Conservation (phyloP, 2,797 vertebrate genomes). For the Rhinophrynus dorsalis region DNA sequence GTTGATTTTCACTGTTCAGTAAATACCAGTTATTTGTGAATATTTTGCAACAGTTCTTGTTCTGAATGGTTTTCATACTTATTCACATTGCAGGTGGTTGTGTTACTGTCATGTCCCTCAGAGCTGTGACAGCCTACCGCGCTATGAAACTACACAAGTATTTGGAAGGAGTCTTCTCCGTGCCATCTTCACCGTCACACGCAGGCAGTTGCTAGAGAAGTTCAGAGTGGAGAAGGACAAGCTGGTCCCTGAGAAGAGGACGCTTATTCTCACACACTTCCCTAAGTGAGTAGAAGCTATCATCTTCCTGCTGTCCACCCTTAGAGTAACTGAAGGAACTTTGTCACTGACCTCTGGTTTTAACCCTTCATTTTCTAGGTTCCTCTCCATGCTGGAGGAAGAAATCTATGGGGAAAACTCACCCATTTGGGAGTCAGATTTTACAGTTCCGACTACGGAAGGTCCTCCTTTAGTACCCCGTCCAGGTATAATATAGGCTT, state of each 20-base stretch:
- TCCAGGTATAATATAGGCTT: slow-evolving; percentile 70
- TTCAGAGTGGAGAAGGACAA: slow-evolving; percentile 98
- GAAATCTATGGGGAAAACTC: slow-evolving; percentile 97
- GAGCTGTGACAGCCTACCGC: slow-evolving; percentile 95
- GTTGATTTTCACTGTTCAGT: too few species aligned
- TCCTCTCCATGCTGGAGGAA: slow-evolving; percentile 97
- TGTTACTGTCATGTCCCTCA: slow-evolving; percentile 98
- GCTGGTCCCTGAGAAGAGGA: slow-evolving; percentile 93
- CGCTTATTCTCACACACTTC: slow-evolving; percentile 96
- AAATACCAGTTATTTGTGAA: too few species aligned
- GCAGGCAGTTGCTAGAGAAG: slow-evolving; percentile 94
- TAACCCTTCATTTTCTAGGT: slow-evolving; percentile 67
- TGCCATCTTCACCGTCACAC: slow-evolving; percentile 95
- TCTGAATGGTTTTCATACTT: too few species aligned
- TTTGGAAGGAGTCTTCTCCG: slow-evolving; percentile 94
- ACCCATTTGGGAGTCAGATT: slow-evolving; percentile 96
- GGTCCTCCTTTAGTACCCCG: slow-evolving; percentile 86
- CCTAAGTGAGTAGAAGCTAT: slow-evolving; percentile 80
- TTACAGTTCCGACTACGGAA: slow-evolving; percentile 87
- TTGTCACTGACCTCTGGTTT: neutral
- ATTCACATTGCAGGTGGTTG: slow-evolving; percentile 77
- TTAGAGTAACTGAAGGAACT: neutral
- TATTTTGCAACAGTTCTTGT: too few species aligned
- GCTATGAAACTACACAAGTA: slow-evolving; percentile 95
- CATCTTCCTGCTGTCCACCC: neutral